A percentile compares a stretch with the other conserved stretches of the same genome.
These are phyloP conservation scores for Echinometra lucunter DNA, from an alignment of 53 echinoderm and acorn worm genomes.

Conservation along the genomic window DNA sequence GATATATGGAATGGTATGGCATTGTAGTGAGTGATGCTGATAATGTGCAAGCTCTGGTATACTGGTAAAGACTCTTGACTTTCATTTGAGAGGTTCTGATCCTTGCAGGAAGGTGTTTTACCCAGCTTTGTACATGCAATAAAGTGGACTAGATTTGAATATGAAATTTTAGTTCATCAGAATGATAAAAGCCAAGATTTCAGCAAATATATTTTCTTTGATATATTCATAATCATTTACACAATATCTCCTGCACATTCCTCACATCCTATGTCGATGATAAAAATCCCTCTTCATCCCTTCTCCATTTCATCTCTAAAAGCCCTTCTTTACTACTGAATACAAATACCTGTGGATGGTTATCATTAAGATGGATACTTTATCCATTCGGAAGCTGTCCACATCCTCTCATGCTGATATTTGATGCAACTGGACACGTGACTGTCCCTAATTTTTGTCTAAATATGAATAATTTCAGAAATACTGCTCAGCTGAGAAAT, in stretches of 20 bases:
- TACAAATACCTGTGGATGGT: conserved; percentile 41
- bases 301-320: conserved; percentile 42
- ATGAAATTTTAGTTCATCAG: neutral
- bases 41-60: no score
- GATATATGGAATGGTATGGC: no score
- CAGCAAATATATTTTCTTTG: neutral
- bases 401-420: conserved; percentile 8
- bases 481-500: neutral
- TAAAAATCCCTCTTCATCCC: conserved; percentile 20
- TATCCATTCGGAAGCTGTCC: neutral
- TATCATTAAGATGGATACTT: conserved; percentile 36
- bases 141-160: neutral
- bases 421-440: neutral
- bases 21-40: no score
- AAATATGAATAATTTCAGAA: conserved; percentile 7
- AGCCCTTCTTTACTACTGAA: conserved; percentile 16
- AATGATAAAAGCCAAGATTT: neutral
- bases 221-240: neutral
- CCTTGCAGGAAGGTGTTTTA: no score
- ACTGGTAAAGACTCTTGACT: no score
- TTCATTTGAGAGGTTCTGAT: no score
- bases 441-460: neutral
- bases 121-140: neutral
- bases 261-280: neutral
- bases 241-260: neutral